Base-by-base conservation (phyloP, 2,797 vertebrate genomes). In the Adelosebastes latens region DNA sequence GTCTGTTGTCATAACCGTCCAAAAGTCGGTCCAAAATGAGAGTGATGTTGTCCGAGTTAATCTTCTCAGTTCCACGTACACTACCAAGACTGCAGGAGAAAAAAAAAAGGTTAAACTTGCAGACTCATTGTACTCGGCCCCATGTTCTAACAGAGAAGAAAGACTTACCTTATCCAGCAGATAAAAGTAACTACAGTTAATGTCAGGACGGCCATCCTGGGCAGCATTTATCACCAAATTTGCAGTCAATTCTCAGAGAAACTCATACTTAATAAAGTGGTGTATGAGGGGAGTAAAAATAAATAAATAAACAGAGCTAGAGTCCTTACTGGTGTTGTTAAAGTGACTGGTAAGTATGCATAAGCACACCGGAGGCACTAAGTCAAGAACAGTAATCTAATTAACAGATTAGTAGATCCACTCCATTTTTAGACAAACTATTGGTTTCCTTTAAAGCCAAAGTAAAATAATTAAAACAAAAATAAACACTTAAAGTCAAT, bases 1-100 rank as follows among this genome's bases (percentile, higher is more conserved):
- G 91, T 60, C 97, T 94, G 87, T 98, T 99, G 94, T 99, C 98
- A 70, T 99, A 99, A 65, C 97, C 97, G 80, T 98, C 97, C 81
- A 99, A 92, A 74, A 99, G 94, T 78, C 96, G 93, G 91, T 98
- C 97, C 81, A 99, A 93, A 85, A 97, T 98, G 1, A 92, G 95
- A 52, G 97, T 98, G 86, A 98, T 96, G 82, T 98, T 97, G 85
- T 97, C 96, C 1, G 96, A 97, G 85, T 95, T 95, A 13, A 95
- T 89, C 77, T 94, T 96, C 49, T 92, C 92, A 82, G 89, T 92
- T 80, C 95, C 96, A 71, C 75, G 64, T 6, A 89, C 89, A 82
- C 85, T 78, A 70, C 82, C 88, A 49, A 95, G 6, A 93, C 97
- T 99, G 91, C 46, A 84, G 10, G 77, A 14, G 46, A 27, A 72